phyloP scores from a whole-genome alignment of 2,888 invertebrate genomes.

The Acrobeloides nanus region DNA sequence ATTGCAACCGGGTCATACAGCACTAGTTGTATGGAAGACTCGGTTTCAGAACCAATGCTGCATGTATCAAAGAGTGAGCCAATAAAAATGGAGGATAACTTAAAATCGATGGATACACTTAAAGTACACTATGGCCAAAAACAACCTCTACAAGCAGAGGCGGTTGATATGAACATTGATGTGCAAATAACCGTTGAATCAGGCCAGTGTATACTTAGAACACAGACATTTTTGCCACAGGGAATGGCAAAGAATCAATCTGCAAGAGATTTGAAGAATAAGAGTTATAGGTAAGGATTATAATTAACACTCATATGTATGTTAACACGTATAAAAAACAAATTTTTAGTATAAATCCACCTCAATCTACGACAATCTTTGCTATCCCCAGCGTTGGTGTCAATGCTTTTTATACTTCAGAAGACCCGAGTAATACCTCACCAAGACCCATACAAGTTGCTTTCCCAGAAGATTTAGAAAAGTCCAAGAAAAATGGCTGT shows the following conservation, averaged over 20 bases:
- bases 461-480: conserved; percentile 10
- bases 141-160: conserved; percentile 26
- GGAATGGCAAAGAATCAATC: conserved; percentile 27
- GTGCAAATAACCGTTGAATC: conserved; percentile 45
- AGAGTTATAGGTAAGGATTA: neutral
- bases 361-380: conserved; percentile 7
- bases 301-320: too few species aligned
- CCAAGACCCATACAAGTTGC: conserved; percentile 12
- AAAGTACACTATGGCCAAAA: too few species aligned
- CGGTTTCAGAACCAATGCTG: neutral
- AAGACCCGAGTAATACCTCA: conserved; percentile 16
- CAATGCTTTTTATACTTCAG: conserved; percentile 61
- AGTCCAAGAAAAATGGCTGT: conserved; percentile 65
- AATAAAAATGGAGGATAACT: too few species aligned
- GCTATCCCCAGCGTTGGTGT: conserved; percentile 65
- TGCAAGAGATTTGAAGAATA: conserved; percentile 26
- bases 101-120: too few species aligned
- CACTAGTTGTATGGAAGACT: conserved; percentile 10
- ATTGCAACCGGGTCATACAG: too few species aligned
- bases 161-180: conserved; percentile 48
- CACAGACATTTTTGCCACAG: conserved; percentile 24
- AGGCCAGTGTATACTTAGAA: conserved; percentile 41
- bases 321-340: too few species aligned
- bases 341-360: too few species aligned
- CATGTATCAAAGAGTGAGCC: neutral